Evolutionary conservation across 2,797 vertebrate genomes (phyloP).

Genomic region (Varecia variegata): DNA sequence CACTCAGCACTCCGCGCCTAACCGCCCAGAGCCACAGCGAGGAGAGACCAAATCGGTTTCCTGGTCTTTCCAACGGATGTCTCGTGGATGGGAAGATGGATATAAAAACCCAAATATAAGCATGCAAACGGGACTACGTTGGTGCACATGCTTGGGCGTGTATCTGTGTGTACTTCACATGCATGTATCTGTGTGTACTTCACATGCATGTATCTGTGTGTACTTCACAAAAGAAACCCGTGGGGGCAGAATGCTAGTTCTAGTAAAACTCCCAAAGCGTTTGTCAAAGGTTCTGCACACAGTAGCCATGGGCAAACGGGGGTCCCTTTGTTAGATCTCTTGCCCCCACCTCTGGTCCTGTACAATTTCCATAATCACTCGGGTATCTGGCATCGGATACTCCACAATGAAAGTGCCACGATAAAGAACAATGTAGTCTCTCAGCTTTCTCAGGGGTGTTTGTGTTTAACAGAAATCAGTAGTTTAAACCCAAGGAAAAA

Average conservation of each 20-base stretch:
- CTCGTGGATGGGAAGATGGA: background rate
- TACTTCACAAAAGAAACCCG: background rate
- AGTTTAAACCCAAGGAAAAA: background rate
- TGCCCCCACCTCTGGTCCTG: background rate
- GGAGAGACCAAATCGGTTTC: rapidly evolving
- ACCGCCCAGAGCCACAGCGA: background rate
- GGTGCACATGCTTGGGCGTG: rapidly evolving
- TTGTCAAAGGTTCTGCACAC: background rate
- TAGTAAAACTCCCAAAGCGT: background rate
- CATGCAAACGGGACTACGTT: rapidly evolving
- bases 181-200: too few species aligned
- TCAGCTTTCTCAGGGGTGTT: background rate
- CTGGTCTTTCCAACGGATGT: too few species aligned
- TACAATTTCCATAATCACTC: too few species aligned
- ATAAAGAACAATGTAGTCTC: background rate
- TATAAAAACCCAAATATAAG: background rate
- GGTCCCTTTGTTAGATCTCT: background rate
- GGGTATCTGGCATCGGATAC: too few species aligned
- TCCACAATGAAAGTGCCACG: background rate
- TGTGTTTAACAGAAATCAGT: background rate
- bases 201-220: too few species aligned
- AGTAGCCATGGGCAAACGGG: background rate
- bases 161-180: too few species aligned
- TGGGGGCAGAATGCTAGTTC: background rate
- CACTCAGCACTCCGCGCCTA: too few species aligned